Evolutionary conservation across 2,113 vertebrate genomes (phyloP).

Genomic region (Bujurquina vittata): DNA sequence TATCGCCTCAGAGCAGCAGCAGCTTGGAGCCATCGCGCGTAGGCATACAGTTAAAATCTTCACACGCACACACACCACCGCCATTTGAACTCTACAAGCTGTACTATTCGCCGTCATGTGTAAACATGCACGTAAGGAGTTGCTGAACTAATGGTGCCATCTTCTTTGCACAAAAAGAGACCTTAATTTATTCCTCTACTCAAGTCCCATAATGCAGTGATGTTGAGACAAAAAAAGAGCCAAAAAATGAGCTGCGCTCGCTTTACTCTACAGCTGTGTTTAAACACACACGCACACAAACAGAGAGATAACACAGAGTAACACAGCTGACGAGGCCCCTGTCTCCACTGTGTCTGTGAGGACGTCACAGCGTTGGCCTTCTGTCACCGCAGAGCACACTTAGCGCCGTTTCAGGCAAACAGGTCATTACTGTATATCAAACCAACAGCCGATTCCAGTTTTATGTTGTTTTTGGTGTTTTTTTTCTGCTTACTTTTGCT

Average conservation of each 20-base stretch:
- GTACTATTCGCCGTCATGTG: not conserved
- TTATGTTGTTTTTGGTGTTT: slow-evolving; percentile 5
- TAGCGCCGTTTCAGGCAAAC: slow-evolving; percentile 44
- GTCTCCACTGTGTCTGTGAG: slow-evolving; percentile 61
- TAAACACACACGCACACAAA: slow-evolving; percentile 33
- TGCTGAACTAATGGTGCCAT: not conserved
- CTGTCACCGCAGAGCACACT: slow-evolving; percentile 54
- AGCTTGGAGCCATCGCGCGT: not conserved
- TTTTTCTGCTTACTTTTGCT: not conserved
- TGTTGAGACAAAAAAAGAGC: not conserved
- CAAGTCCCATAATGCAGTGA: slow-evolving; percentile 25
- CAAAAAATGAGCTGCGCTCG: slow-evolving; percentile 31
- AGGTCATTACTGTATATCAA: slow-evolving; percentile 46
- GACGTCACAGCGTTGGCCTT: slow-evolving; percentile 36
- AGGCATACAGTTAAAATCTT: not conserved
- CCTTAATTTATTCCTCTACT: not conserved
- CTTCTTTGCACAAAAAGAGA: not conserved
- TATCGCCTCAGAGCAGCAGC: slow-evolving; percentile 27
- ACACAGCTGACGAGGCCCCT: slow-evolving; percentile 39
- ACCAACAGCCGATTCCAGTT: slow-evolving; percentile 34
- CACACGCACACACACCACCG: not conserved
- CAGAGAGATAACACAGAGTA: slow-evolving; percentile 18
- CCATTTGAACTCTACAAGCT: not conserved
- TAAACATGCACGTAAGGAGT: not conserved
- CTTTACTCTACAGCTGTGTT: slow-evolving; percentile 56